Evolutionary conservation across 2,888 invertebrate genomes (phyloP).

Genomic region (Tachina fera): DNA sequence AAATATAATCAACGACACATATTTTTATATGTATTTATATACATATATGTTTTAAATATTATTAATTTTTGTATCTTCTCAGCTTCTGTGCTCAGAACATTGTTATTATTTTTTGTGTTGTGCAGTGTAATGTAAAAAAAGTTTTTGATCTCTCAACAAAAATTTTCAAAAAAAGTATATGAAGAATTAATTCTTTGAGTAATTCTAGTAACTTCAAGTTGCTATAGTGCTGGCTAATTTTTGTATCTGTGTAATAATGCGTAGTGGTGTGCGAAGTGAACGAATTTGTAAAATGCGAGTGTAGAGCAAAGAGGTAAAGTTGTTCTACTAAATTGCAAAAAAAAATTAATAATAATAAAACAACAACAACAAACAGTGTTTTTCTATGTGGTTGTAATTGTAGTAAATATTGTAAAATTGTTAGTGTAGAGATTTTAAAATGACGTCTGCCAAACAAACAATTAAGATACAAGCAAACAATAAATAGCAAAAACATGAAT

Average conservation of each 20-base stretch:
- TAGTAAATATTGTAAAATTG: conserved; percentile 25
- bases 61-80: too few relatives aligned
- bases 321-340: conserved; percentile 44
- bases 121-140: too few relatives aligned
- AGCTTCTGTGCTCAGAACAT: too few relatives aligned
- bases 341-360: conserved; percentile 47
- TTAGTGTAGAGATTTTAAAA: conserved; percentile 45
- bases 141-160: not conserved
- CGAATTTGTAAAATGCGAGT: not conserved
- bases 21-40: too few relatives aligned
- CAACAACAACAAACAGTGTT: conserved; percentile 2
- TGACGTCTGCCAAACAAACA: conserved; percentile 64
- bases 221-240: conserved; percentile 23
- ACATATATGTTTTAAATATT: too few relatives aligned
- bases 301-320: conserved; percentile 1
- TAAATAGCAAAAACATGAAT: conserved; percentile 22
- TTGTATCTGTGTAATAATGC: conserved; percentile 8
- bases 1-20: too few relatives aligned
- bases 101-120: too few relatives aligned
- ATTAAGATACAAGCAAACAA: conserved; percentile 46
- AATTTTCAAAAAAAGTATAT: not conserved
- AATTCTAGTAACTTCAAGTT: conserved; percentile 19
- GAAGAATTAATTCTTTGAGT: conserved; percentile 55
- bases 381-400: conserved; percentile 22
- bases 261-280: not conserved